phyloP scores from a whole-genome alignment of 2,113 vertebrate genomes.

The Solea solea region DNA sequence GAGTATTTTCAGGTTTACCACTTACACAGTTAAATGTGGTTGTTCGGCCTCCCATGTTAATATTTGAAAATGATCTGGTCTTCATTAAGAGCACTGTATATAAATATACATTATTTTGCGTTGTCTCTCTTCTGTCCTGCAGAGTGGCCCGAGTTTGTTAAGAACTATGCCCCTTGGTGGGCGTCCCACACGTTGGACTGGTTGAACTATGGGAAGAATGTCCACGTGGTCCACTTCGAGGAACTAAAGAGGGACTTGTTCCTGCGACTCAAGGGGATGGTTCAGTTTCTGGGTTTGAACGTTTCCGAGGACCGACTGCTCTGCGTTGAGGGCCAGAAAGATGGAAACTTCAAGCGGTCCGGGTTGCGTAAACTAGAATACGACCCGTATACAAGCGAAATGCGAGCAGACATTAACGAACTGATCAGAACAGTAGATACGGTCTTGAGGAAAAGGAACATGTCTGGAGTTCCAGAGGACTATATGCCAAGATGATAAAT shows the following conservation, averaged over 20 bases:
- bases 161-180: slow-evolving; percentile 97
- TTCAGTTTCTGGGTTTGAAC: slow-evolving; percentile 85
- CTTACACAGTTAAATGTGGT: too few relatives aligned
- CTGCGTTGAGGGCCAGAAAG: slow-evolving; percentile 96
- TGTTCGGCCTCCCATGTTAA: too few relatives aligned
- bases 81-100: background rate
- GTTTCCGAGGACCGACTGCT: slow-evolving; percentile 92
- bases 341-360: slow-evolving; percentile 96
- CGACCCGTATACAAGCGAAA: slow-evolving; percentile 91
- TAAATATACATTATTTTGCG: background rate
- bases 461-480: slow-evolving; percentile 90
- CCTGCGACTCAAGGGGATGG: slow-evolving; percentile 89
- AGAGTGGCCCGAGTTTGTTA: slow-evolving; percentile 98
- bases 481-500: slow-evolving; percentile 93
- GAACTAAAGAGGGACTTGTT: slow-evolving; percentile 92
- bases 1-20: too few relatives aligned
- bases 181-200: slow-evolving; percentile 95
- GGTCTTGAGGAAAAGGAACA: slow-evolving; percentile 85
- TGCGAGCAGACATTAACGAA: slow-evolving; percentile 85
- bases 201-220: slow-evolving; percentile 88
- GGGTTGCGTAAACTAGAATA: slow-evolving; percentile 93
- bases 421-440: slow-evolving; percentile 90
- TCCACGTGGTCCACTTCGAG: slow-evolving; percentile 96
- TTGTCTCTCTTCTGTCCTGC: slow-evolving; percentile 32
- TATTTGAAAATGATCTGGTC: background rate